Percentiles rank a stretch among this genome's conserved stretches.
phyloP scores from a whole-genome alignment of 2,113 vertebrate genomes.

The Lophura nycthemera region DNA sequence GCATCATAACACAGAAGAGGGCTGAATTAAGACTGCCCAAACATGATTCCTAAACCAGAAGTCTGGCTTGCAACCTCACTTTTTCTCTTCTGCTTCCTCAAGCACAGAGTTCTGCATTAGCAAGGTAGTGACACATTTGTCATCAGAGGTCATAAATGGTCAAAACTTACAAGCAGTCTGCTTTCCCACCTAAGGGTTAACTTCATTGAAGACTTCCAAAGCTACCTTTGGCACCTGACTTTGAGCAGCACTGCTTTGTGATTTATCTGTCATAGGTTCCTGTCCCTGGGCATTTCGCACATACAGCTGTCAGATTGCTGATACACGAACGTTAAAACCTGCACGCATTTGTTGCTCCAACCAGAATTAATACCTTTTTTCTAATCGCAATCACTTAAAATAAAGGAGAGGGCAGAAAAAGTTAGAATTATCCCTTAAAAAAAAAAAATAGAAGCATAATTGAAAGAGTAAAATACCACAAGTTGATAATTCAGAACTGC shows the following conservation, averaged over 20 bases:
- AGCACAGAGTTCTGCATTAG: background rate
- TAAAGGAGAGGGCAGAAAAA: background rate
- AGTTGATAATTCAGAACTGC: background rate
- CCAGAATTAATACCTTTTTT: background rate
- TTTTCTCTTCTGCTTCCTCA: background rate
- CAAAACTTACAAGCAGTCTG: background rate
- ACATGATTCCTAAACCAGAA: background rate
- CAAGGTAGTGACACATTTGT: background rate
- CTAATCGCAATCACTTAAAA: background rate
- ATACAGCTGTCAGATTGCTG: background rate
- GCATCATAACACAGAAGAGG: background rate
- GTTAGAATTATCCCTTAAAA: background rate
- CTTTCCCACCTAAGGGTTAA: background rate
- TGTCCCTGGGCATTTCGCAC: background rate
- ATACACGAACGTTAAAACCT: background rate
- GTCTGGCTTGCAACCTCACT: background rate
- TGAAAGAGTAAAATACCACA: background rate
- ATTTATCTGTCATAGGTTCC: background rate
- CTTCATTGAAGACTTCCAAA: background rate
- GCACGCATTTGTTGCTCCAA: fast-evolving
- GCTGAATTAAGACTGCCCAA: background rate
- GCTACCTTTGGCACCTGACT: background rate
- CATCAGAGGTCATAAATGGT: background rate
- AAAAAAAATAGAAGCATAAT: background rate
- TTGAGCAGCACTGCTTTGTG: background rate